phyloP scores from a whole-genome alignment of 2,113 vertebrate genomes.

The Ptilonorhynchus violaceus region DNA sequence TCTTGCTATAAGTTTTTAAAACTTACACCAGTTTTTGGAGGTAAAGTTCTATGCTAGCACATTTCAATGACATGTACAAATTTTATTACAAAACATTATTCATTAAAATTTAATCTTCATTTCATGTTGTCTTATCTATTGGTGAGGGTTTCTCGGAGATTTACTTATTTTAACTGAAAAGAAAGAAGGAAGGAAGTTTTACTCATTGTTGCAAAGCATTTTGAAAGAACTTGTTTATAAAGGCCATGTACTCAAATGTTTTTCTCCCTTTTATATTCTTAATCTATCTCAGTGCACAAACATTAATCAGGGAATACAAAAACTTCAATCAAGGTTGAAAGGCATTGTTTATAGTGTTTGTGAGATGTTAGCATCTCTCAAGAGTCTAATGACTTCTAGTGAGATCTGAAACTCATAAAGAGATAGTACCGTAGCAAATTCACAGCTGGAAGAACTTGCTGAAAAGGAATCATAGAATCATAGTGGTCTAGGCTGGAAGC shows the following conservation, averaged over 20 bases:
- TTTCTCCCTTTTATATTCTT: neutral
- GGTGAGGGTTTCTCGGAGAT: neutral
- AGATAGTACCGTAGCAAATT: neutral
- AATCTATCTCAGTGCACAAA: conserved; percentile 16
- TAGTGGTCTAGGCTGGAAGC: neutral
- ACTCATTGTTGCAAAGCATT: neutral
- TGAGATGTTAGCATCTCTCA: conserved; percentile 11
- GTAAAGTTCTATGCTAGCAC: neutral
- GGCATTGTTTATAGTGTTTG: neutral
- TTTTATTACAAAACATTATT: neutral
- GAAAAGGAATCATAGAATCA: neutral
- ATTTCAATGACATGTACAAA: neutral
- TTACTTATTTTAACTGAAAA: neutral
- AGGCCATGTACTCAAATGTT: neutral
- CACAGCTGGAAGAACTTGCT: neutral
- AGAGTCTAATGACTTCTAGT: conserved; percentile 36
- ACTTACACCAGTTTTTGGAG: neutral
- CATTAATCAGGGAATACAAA: conserved; percentile 53
- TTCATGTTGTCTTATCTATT: neutral
- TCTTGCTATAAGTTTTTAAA: neutral
- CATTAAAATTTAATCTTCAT: neutral
- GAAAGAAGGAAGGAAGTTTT: neutral
- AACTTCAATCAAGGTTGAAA: conserved; percentile 15
- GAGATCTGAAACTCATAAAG: conserved; percentile 35
- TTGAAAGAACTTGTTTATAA: conserved; percentile 15